These are phyloP conservation scores for Archaeoteleia sp. DNA, from an alignment of 2,888 invertebrate species.

Conservation along the genomic window DNA sequence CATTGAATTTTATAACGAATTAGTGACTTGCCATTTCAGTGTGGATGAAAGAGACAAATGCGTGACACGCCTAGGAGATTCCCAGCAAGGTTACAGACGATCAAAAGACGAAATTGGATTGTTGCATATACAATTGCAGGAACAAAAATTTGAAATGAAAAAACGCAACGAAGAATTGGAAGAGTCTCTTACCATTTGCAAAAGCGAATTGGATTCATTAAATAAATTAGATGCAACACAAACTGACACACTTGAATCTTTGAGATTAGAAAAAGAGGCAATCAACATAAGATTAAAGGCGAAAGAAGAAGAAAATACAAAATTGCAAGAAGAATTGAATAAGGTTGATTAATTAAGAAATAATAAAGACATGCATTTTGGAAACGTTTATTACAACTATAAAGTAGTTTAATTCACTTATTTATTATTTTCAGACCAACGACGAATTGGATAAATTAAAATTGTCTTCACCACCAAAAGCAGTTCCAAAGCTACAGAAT, in stretches of 20 bases:
- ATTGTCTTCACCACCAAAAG: constrained; percentile 49
- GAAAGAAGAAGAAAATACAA: constrained; percentile 62
- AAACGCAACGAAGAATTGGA: constrained; percentile 62
- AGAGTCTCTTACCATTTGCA: constrained; percentile 66
- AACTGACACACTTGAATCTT: constrained; percentile 63
- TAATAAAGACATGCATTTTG: constrained; percentile 3
- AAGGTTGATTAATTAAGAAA: constrained; percentile 53
- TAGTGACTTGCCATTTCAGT: too few species aligned
- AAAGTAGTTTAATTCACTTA: constrained; percentile 1
- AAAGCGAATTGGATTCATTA: constrained; percentile 66
- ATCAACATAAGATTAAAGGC: constrained; percentile 59
- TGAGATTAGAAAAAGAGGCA: constrained; percentile 65
- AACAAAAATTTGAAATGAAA: constrained; percentile 59
- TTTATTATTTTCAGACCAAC: constrained; percentile 58
- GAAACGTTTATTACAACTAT: too few species aligned
- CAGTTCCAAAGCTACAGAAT: constrained; percentile 26
- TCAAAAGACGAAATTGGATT: constrained; percentile 63
- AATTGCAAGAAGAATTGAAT: constrained; percentile 63
- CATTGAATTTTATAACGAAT: too few species aligned
- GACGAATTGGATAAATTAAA: constrained; percentile 63
- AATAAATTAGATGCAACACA: constrained; percentile 63
- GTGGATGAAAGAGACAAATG: constrained; percentile 71
- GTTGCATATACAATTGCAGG: constrained; percentile 65
- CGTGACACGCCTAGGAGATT: constrained; percentile 61
- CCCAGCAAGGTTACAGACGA: constrained; percentile 62